phyloP scores from a whole-genome alignment of 2,888 invertebrate genomes.

The Sepioteuthis lessoniana region DNA sequence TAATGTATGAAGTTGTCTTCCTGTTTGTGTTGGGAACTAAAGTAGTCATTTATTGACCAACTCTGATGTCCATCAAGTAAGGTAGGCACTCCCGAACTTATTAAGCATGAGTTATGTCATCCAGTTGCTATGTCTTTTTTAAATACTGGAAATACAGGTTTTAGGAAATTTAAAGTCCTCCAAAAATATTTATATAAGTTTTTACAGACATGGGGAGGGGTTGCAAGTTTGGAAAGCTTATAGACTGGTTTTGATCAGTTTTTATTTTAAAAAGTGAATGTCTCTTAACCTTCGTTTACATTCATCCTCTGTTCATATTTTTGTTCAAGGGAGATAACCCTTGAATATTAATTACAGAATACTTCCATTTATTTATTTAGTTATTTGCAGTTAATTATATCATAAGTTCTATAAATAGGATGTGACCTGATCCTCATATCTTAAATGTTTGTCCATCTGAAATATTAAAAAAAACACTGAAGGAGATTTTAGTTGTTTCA shows the following conservation, averaged over 20 bases:
- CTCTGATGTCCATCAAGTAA: background rate
- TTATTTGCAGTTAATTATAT: too few relatives aligned
- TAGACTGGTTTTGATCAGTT: background rate
- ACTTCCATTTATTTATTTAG: too few relatives aligned
- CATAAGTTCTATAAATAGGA: too few relatives aligned
- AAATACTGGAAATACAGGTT: slow-evolving; percentile 20
- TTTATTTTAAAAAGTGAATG: background rate
- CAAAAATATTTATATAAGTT: background rate
- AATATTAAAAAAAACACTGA: too few relatives aligned
- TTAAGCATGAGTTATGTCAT: slow-evolving; percentile 2
- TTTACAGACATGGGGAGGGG: background rate
- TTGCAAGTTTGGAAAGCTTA: background rate
- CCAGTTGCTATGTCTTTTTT: background rate
- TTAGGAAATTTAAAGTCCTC: background rate
- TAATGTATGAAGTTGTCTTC: background rate
- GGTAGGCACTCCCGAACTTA: background rate
- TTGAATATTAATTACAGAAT: too few relatives aligned
- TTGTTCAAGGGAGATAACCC: too few relatives aligned
- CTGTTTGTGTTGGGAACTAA: background rate
- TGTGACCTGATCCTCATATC: too few relatives aligned
- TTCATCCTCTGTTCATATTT: too few relatives aligned
- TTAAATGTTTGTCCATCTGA: too few relatives aligned
- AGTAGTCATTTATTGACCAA: background rate
- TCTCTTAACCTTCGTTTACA: background rate
- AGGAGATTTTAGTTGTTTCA: too few relatives aligned